These are phyloP conservation scores for Baccha elongata DNA, from an alignment of 2,888 invertebrate genomes.

Conservation along the genomic window DNA sequence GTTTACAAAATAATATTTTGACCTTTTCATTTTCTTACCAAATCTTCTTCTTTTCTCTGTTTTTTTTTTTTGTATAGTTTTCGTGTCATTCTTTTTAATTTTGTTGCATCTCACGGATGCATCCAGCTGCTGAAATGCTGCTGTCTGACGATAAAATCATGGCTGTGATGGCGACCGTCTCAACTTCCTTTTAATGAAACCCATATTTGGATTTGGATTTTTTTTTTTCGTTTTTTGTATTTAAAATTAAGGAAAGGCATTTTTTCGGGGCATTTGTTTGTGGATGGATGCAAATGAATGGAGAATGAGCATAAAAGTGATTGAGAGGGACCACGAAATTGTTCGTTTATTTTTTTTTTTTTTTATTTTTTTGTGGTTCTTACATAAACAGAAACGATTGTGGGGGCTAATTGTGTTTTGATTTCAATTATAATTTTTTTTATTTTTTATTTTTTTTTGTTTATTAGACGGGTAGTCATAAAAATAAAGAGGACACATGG, in stretches of 20 bases:
- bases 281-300: constrained; percentile 26
- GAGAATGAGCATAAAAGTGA: constrained; percentile 33
- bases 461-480: not conserved
- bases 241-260: constrained; percentile 64
- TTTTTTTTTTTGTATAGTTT: constrained; percentile 19
- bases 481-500: not conserved
- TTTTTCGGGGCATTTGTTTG: constrained; percentile 11
- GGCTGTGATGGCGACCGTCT: not conserved
- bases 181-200: constrained; percentile 58
- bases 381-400: constrained; percentile 50
- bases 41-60: constrained; percentile 1
- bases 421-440: constrained; percentile 48
- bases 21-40: constrained; percentile 58
- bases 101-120: constrained; percentile 62
- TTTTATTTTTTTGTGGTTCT: constrained; percentile 26
- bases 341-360: not conserved
- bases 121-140: constrained; percentile 54
- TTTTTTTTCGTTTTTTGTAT: not conserved
- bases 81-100: constrained; percentile 20
- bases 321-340: constrained; percentile 31
- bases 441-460: constrained; percentile 5
- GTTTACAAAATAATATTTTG: constrained; percentile 72
- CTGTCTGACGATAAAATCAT: constrained; percentile 16
- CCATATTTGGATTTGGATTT: constrained; percentile 59
- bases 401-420: constrained; percentile 67